These are phyloP conservation scores for Ameiurus melas DNA, from an alignment of 2,113 vertebrate species.

Conservation along the genomic window DNA sequence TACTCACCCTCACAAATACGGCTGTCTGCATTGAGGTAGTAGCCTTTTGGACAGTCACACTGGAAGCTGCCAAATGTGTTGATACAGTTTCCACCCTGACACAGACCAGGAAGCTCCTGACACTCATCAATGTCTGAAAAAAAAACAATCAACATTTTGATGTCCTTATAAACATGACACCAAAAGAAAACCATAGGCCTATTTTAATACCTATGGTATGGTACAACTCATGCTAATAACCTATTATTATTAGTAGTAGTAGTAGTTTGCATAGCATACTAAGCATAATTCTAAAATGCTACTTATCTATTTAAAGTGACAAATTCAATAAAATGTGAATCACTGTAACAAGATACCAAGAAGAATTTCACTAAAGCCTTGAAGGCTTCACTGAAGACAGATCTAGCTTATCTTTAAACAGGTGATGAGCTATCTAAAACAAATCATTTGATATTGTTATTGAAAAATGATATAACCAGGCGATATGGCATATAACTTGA, in stretches of 20 bases:
- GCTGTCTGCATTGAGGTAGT: conserved; percentile 80
- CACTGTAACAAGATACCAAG: neutral
- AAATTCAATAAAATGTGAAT: neutral
- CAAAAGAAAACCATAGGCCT: conserved; percentile 6
- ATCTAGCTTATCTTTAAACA: neutral
- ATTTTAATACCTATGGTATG: neutral
- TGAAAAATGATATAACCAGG: neutral
- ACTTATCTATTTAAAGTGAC: neutral
- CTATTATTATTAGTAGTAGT: neutral
- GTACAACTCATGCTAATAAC: neutral
- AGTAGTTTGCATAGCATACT: neutral
- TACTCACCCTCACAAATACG: conserved; percentile 83
- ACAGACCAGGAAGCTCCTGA: conserved; percentile 82
- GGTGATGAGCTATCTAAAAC: neutral
- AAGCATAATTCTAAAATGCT: neutral
- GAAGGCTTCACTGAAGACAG: neutral
- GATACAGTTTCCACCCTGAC: conserved; percentile 83
- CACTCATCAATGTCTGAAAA: conserved; percentile 84
- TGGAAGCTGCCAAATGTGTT: conserved; percentile 87
- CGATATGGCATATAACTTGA: neutral
- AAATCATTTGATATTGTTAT: neutral
- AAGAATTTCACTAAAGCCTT: neutral
- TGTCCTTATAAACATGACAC: neutral
- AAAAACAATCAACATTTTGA: conserved; percentile 1
- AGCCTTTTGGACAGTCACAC: conserved; percentile 81